Evolutionary conservation across 2,888 invertebrate species (phyloP).

Genomic region (Cremastobaeus sp.): DNA sequence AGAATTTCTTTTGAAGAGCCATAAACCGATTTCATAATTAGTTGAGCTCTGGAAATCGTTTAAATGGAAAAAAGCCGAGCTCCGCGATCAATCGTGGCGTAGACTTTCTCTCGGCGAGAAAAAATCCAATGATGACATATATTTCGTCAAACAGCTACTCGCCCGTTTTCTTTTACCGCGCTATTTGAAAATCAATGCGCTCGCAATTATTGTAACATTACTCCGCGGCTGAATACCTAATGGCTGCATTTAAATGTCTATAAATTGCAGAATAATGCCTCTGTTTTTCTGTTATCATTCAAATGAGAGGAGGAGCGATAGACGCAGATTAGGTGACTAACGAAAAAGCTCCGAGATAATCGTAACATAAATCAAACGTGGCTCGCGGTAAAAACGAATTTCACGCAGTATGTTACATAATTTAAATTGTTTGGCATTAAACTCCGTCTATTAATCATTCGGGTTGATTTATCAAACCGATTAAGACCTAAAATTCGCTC

Average conservation of each 20-base stretch:
- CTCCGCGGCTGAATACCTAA: background rate
- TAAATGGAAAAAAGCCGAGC: constrained; percentile 5
- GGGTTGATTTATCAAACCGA: constrained; percentile 27
- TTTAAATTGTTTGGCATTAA: constrained; percentile 22
- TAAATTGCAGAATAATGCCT: constrained; percentile 5
- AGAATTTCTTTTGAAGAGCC: too few species aligned
- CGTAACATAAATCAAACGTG: constrained; percentile 18
- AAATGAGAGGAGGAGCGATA: background rate
- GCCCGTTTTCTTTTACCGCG: constrained; percentile 3
- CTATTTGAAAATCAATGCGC: constrained; percentile 9
- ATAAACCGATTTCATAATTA: constrained; percentile 12
- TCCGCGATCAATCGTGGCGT: background rate
- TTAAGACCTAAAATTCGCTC: constrained; percentile 28
- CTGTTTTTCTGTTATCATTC: background rate
- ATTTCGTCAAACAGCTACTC: constrained; percentile 7
- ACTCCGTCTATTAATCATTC: constrained; percentile 16
- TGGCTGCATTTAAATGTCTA: background rate
- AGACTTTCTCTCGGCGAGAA: constrained; percentile 9
- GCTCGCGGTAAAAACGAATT: constrained; percentile 20
- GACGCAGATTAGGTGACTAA: constrained; percentile 14
- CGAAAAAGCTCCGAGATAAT: constrained; percentile 5
- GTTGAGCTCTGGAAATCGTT: constrained; percentile 13
- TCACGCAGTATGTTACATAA: constrained; percentile 22
- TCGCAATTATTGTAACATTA: constrained; percentile 11
- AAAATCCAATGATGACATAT: constrained; percentile 17